phyloP scores from a whole-genome alignment of 1,140 invertebrate genomes.

The Drosophila leontia region DNA sequence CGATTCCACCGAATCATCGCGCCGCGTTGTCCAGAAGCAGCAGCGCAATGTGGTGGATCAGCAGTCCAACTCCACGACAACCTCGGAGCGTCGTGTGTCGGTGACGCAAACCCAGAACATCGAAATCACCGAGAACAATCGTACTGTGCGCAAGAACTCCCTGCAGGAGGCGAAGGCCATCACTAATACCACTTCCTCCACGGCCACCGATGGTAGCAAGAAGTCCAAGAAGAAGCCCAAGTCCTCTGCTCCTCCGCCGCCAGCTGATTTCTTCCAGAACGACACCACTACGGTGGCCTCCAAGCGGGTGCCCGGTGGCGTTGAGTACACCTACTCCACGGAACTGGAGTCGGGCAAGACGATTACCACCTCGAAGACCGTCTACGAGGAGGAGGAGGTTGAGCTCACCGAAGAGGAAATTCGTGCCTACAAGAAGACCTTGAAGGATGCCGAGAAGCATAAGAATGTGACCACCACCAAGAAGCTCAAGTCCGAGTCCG shows the following conservation, averaged over 20 bases:
- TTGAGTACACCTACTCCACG: conserved; percentile 81
- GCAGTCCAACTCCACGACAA: conserved; percentile 69
- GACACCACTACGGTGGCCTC: conserved; percentile 79
- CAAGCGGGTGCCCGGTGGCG: conserved; percentile 78
- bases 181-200: conserved; percentile 29
- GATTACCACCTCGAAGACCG: conserved; percentile 82
- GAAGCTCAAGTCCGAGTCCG: conserved; percentile 80
- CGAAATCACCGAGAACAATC: conserved; percentile 81
- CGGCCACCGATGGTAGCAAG: conserved; percentile 55
- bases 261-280: conserved; percentile 80
- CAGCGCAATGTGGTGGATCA: conserved; percentile 65
- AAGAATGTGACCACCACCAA: conserved; percentile 82
- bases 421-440: conserved; percentile 77
- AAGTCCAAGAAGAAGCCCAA: conserved; percentile 80
- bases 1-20: conserved; percentile 76
- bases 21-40: conserved; percentile 71
- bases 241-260: conserved; percentile 77
- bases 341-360: conserved; percentile 81
- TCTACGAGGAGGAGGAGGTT: conserved; percentile 81
- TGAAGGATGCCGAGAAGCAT: conserved; percentile 84
- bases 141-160: conserved; percentile 80
- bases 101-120: conserved; percentile 76
- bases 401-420: conserved; percentile 84
- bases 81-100: conserved; percentile 68
- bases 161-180: conserved; percentile 79